Conservation (phyloP, 2,888 invertebrate genomes). For the Oxyteleia sp. region DNA sequence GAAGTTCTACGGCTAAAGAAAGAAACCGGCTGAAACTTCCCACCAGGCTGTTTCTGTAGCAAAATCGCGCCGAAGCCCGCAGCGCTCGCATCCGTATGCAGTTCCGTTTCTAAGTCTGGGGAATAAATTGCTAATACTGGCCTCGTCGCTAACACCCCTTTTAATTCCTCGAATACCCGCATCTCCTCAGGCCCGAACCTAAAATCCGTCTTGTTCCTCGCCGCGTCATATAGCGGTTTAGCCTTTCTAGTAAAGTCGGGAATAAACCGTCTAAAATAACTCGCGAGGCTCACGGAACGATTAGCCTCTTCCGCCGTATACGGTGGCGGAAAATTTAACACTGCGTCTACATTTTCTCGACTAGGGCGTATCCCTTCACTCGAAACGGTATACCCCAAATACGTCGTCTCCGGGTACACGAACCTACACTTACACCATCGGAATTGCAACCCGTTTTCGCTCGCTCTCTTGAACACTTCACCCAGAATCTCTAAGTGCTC, state of each 20-base stretch:
- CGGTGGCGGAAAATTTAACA: conserved; percentile 79
- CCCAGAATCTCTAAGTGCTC: not conserved
- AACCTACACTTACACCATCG: conserved; percentile 80
- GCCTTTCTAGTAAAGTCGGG: not conserved
- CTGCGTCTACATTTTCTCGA: conserved; percentile 75
- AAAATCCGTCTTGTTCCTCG: no score
- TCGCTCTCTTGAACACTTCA: conserved; percentile 51
- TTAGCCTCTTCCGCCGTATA: not conserved
- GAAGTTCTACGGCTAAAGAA: not conserved
- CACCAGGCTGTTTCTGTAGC: conserved; percentile 73
- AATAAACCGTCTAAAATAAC: conserved; percentile 55
- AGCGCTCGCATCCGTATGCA: conserved; percentile 80
- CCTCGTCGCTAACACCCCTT: no score
- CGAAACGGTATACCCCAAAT: conserved; percentile 80
- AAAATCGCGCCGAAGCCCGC: conserved; percentile 80
- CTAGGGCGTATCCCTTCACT: conserved; percentile 78
- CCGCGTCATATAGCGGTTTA: not conserved
- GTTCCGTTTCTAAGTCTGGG: no score
- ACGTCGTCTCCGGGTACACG: conserved; percentile 75
- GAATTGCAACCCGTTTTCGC: not conserved
- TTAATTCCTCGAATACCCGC: no score
- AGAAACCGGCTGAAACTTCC: no score
- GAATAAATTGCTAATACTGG: no score
- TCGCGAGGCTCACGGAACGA: conserved; percentile 17
- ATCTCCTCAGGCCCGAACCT: no score